Conservation (phyloP, 2,113 vertebrate species). For the Cephalopholis sonnerati region DNA sequence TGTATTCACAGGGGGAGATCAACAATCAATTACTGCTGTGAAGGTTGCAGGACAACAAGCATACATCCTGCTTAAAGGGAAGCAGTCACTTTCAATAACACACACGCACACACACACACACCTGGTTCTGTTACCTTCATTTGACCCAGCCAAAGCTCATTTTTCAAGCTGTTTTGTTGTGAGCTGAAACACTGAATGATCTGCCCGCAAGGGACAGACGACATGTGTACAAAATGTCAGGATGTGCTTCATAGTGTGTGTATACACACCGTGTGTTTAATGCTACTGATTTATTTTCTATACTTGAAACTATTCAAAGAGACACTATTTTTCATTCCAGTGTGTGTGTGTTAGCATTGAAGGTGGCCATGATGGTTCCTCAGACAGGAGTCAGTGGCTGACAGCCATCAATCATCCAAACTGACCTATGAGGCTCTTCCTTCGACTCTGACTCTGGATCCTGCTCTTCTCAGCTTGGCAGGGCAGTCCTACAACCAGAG, state of each 20-base stretch:
- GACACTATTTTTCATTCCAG: neutral
- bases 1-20: slow-evolving; percentile 64
- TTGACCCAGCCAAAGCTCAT: slow-evolving; percentile 67
- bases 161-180: slow-evolving; percentile 70
- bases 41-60: slow-evolving; percentile 67
- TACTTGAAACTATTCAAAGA: slow-evolving; percentile 14
- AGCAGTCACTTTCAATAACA: slow-evolving; percentile 67
- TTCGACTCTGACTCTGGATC: slow-evolving; percentile 93
- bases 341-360: neutral
- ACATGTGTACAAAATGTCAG: slow-evolving; percentile 57
- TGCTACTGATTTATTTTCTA: neutral
- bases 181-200: slow-evolving; percentile 60
- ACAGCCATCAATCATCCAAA: slow-evolving; percentile 52
- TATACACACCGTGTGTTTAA: slow-evolving; percentile 18
- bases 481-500: slow-evolving; percentile 89
- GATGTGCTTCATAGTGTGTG: slow-evolving; percentile 21
- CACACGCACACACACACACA: slow-evolving; percentile 15
- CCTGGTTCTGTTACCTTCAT: slow-evolving; percentile 66
- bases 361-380: neutral
- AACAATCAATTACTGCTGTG: slow-evolving; percentile 72
- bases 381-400: neutral
- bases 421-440: slow-evolving; percentile 94
- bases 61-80: slow-evolving; percentile 76
- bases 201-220: slow-evolving; percentile 36
- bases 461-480: slow-evolving; percentile 97